Conservation (phyloP, 2,113 vertebrate genomes). For the Phrynosoma platyrhinos region DNA sequence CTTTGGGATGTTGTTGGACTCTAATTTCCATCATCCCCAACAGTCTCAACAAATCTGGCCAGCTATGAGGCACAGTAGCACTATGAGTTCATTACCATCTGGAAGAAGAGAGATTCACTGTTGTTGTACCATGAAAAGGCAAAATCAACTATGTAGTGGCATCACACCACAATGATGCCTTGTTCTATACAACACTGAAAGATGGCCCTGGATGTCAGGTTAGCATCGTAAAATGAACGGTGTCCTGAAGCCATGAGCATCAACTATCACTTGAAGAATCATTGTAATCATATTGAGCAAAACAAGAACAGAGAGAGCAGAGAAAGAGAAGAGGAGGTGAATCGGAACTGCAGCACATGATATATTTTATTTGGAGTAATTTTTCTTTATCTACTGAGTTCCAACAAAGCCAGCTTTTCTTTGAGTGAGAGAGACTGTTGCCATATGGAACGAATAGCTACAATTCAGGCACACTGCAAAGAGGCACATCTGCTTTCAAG, state of each 20-base stretch:
- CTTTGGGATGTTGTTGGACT: neutral
- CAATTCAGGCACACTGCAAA: neutral
- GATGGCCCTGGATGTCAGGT: neutral
- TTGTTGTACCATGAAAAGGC: neutral
- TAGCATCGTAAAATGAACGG: neutral
- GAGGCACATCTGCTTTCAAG: rapidly evolving
- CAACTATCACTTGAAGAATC: neutral
- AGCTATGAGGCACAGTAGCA: neutral
- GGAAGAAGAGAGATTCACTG: neutral
- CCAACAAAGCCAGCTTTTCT: neutral
- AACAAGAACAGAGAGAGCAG: neutral
- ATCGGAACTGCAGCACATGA: neutral
- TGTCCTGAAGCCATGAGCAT: neutral
- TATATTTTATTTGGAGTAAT: constrained; percentile 13
- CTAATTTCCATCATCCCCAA: neutral
- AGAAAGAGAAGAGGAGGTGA: neutral
- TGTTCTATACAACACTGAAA: neutral
- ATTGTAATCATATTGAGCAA: neutral
- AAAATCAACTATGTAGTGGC: neutral
- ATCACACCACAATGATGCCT: neutral
- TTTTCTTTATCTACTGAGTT: neutral
- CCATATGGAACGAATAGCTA: rapidly evolving
- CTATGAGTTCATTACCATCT: neutral
- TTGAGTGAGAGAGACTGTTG: rapidly evolving
- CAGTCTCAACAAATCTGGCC: neutral